Conservation (phyloP, 2,797 vertebrate species). For the Lacerta bilineata region DNA sequence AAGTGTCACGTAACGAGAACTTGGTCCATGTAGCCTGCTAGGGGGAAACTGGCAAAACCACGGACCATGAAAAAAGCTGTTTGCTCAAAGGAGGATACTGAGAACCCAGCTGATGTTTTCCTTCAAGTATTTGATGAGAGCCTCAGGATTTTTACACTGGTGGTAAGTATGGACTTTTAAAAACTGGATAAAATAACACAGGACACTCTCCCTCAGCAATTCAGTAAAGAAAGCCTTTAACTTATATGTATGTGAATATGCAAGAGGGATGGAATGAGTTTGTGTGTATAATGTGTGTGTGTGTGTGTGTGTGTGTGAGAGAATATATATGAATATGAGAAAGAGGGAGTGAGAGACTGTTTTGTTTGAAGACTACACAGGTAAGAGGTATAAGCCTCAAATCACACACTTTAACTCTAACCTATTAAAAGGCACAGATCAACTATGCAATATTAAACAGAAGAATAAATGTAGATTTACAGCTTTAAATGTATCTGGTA, state of each 20-base stretch:
- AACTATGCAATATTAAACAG: not conserved
- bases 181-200: slow-evolving; percentile 44
- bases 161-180: slow-evolving; percentile 66
- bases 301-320: too few relatives aligned
- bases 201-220: slow-evolving; percentile 11
- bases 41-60: slow-evolving; percentile 57
- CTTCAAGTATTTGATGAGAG: slow-evolving; percentile 33
- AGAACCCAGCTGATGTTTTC: slow-evolving; percentile 29
- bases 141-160: slow-evolving; percentile 43
- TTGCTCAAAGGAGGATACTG: slow-evolving; percentile 22
- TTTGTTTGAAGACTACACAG: not conserved
- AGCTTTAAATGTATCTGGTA: slow-evolving; percentile 32
- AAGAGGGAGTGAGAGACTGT: not conserved
- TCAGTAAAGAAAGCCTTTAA: not conserved
- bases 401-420: slow-evolving; percentile 10
- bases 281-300: too few relatives aligned
- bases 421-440: not conserved
- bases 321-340: too few relatives aligned
- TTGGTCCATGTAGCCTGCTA: slow-evolving; percentile 45
- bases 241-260: slow-evolving; percentile 10
- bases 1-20: slow-evolving; percentile 58
- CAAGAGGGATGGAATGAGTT: not conserved
- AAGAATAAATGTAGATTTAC: not conserved
- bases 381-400: not conserved
- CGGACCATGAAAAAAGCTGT: slow-evolving; percentile 54